Evolutionary conservation across 1,140 invertebrate genomes (phyloP).

Genomic region (Trichonephila inaurata): DNA sequence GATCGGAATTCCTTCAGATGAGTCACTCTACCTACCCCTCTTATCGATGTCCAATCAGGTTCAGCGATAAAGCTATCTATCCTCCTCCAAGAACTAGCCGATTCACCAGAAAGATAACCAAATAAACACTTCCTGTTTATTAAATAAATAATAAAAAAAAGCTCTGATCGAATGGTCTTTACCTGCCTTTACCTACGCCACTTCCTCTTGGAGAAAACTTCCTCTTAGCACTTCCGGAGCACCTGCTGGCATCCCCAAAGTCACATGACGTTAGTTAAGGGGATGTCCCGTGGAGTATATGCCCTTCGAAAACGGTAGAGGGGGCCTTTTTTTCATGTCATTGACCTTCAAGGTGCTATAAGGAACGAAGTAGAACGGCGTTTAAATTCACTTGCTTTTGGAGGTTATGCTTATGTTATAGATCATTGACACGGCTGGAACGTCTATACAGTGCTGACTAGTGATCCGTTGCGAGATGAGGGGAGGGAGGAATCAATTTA

Average conservation of each 20-base stretch:
- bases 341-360: conserved; percentile 65
- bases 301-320: conserved; percentile 59
- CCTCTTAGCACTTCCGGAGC: conserved; percentile 70
- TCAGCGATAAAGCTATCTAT: conserved; percentile 36
- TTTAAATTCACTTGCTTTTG: conserved; percentile 47
- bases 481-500: neutral
- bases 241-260: conserved; percentile 67
- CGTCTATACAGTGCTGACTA: neutral
- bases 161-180: neutral
- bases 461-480: conserved; percentile 11
- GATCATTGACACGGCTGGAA: conserved; percentile 60
- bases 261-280: conserved; percentile 59
- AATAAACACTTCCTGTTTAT: conserved; percentile 58
- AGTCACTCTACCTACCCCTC: neutral
- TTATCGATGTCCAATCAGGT: conserved; percentile 43
- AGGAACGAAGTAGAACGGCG: conserved; percentile 31
- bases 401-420: conserved; percentile 63
- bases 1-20: neutral
- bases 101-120: conserved; percentile 63
- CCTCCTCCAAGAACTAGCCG: conserved; percentile 42
- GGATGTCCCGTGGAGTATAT: conserved; percentile 59
- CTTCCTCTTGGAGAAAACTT: conserved; percentile 70
- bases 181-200: conserved; percentile 46
- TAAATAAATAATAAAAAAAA: conserved; percentile 29
- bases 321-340: conserved; percentile 51